Evolutionary conservation across 2,888 invertebrate species (phyloP), one percentile per base, ranked within the genome.

Genomic region (Scaptomyza flava): DNA sequence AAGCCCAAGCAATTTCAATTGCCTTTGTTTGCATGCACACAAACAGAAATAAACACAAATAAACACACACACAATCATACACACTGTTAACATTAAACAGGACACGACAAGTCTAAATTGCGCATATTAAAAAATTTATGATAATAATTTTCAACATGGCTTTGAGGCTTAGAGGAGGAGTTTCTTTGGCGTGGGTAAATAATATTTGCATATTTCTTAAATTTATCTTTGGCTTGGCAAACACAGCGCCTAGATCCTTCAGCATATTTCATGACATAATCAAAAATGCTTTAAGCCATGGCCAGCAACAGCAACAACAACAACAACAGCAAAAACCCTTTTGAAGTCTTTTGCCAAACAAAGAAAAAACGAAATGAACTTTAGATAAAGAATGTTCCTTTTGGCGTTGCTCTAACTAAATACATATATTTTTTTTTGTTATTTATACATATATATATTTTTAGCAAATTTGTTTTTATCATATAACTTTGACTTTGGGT

Each of bases 281-380:
- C 87, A 85, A 87, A 87, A 81, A 82, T 81, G 82, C 88, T 79
- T 85, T 76, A 82, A 82, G 85, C 87, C 63, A 87, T 76, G 69
- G 69, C 68, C 17, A 48, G 9, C 31, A 48, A 30, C 45, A 27
- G 48, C 11, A 41, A 36, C 52, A 65, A 61, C 52, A 69, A 56
- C 58, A 69, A 56, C 41, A 9, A 41, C 7, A 14, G 14, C 38
- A 38, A 41, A 63, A 81, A 75, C 87, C 87, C 84, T 76, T 84
- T 81, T 84, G 79, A 87, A 67, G 75, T 87, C 60, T 43, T 60
- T 48, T 42, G 38, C 51, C 62, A 53, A 65, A 63, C 54, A 50
- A 50, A 14, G 64, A 52, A 50, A 51, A 17, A 67, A 59, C 63
- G 65, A 65, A 86, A 79, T 68, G 67, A 79, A 73, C 70, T 76